Evolutionary conservation across 2,113 vertebrate species (phyloP), one percentile per base, ranked within the genome.

Genomic region (Planiliza haematocheilus): DNA sequence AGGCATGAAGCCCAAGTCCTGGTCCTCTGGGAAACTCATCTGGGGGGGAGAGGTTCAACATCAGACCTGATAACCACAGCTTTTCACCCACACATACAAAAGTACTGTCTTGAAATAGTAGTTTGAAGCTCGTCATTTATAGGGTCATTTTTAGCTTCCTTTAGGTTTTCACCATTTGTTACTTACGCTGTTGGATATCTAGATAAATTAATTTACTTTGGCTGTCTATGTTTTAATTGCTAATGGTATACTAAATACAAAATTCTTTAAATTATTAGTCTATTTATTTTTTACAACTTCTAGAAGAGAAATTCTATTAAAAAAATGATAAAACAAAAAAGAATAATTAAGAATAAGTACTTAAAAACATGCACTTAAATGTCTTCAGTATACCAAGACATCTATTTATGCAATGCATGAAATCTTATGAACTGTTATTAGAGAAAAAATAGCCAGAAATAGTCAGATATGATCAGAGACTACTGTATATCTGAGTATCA

Each of bases 1-100:
- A 51, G 94, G 93, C 12, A 92, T 75, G 0, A 94, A 96, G 81
- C 94, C 93, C 74, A 89, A 85, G 8, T 94, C 93, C 90, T 97
- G 96, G 68, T 99, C 97, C 1, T 99, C 97, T 0, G 96, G 97
- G 92, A 98, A 99, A 69, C 95, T 98, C 97, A 99, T 99, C 97
- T 99, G 89, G 38, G 51, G 60, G 73, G 65, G 56, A 65, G 51
- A 69, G 36, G 7, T 4, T 2, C 17, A 13, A 7, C 9, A 2
- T 83, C 21, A 80, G 38, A 49, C 56, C 37, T 1, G 37, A 24
- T 4, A 10, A 50, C n/a, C 24, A 38, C 17, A 36, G 8, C 53
- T 12, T n/a, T 12, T 14, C 48, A 13, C 7, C 30, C 37, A 17
- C 16, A 67, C 39, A 12, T 7, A 7, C 50, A 30, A 30, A 30